These are phyloP conservation scores for Ailuropoda melanoleuca DNA, from an alignment of 2,113 vertebrate species.

Conservation along the genomic window DNA sequence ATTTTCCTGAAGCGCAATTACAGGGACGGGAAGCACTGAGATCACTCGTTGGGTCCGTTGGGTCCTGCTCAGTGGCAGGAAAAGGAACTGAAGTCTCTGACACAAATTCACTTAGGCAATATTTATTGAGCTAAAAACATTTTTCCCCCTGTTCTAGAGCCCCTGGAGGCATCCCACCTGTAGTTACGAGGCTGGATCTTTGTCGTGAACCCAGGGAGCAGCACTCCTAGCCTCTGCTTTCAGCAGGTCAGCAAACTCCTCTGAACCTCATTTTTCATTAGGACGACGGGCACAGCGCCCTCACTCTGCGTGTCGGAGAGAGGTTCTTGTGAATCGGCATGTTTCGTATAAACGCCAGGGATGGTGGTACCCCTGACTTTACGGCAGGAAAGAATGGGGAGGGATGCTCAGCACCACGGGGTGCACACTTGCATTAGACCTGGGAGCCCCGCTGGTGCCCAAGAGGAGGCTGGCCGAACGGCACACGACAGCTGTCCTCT, in stretches of 20 bases:
- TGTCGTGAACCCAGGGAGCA: not conserved
- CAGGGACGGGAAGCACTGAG: not conserved
- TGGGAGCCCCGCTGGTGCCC: not conserved
- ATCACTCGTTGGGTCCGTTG: not conserved
- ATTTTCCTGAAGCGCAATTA: not conserved
- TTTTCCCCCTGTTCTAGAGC: not conserved
- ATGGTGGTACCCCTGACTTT: not conserved
- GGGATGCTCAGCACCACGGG: not conserved
- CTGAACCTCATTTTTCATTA: not conserved
- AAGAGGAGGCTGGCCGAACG: not conserved
- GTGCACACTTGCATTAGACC: rapidly evolving
- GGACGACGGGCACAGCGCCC: not conserved
- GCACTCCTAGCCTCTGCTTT: not conserved
- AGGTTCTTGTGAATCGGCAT: not conserved
- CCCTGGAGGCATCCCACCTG: not conserved
- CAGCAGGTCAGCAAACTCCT: not conserved
- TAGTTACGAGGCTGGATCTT: not conserved
- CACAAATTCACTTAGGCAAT: not conserved
- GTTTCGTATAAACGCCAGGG: rapidly evolving
- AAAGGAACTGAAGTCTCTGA: not conserved
- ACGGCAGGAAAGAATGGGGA: rapidly evolving
- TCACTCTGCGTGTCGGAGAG: not conserved
- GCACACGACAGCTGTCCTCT: rapidly evolving
- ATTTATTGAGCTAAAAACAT: not conserved
- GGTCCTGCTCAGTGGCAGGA: not conserved